Evolutionary conservation across 1,140 invertebrate species (phyloP).

Genomic region (Octopus sinensis): DNA sequence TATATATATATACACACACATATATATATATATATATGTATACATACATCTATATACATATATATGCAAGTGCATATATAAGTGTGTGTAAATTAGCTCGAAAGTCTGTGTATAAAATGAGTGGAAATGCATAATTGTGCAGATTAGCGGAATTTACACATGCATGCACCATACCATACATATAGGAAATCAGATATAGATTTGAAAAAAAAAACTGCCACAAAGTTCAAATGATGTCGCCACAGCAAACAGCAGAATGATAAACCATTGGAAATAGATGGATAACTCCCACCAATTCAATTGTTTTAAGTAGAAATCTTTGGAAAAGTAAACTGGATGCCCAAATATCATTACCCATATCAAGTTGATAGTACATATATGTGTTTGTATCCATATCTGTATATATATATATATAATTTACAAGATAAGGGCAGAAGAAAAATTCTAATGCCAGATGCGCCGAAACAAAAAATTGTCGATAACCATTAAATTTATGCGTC

Average conservation of each 20-base stretch:
- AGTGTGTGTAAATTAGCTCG: background rate
- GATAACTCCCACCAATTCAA: too few species aligned
- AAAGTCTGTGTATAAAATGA: too few species aligned
- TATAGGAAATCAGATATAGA: background rate
- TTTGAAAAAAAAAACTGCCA: background rate
- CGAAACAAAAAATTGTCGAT: background rate
- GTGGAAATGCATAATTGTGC: too few species aligned
- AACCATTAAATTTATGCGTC: background rate
- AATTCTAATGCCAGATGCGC: background rate
- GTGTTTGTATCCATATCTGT: background rate
- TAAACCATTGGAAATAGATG: background rate
- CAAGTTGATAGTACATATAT: too few species aligned
- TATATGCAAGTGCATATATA: background rate
- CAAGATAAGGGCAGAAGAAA: background rate
- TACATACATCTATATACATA: background rate
- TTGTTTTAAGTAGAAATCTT: too few species aligned
- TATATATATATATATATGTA: background rate
- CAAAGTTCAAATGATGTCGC: background rate
- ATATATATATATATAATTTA: constrained; percentile 1
- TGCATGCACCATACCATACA: background rate
- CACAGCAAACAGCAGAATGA: background rate
- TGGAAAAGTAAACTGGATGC: too few species aligned
- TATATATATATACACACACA: background rate
- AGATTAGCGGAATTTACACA: background rate
- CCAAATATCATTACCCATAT: too few species aligned